Conservation (phyloP, 2,888 invertebrate genomes). For the Polydesmus complanatus region DNA sequence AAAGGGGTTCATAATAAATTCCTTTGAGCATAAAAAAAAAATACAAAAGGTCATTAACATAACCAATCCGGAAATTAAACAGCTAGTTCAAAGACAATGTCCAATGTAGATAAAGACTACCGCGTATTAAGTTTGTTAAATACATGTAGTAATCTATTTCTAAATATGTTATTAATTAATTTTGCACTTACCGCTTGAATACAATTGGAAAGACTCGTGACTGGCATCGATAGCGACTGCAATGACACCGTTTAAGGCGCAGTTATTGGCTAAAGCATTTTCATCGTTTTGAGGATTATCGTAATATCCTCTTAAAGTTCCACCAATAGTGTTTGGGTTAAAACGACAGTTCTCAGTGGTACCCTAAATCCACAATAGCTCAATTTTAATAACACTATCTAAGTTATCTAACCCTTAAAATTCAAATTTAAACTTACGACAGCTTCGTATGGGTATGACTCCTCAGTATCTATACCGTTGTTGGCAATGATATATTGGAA, state of each 20-base stretch:
- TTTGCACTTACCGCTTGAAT: slow-evolving; percentile 34
- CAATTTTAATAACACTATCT: no score
- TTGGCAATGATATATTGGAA: slow-evolving; percentile 71
- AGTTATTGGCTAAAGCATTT: slow-evolving; percentile 54
- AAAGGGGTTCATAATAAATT: slow-evolving; percentile 43
- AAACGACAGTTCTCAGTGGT: slow-evolving; percentile 37
- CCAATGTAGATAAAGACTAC: no score
- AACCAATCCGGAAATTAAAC: no score
- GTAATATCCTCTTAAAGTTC: slow-evolving; percentile 46
- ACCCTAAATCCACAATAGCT: no score
- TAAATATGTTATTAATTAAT: no score
- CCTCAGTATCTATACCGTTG: slow-evolving; percentile 75
- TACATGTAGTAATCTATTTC: no score
- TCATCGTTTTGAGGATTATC: slow-evolving; percentile 54
- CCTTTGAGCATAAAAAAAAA: no score
- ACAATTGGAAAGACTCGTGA: slow-evolving; percentile 70
- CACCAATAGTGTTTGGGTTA: slow-evolving; percentile 48
- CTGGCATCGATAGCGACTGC: slow-evolving; percentile 82
- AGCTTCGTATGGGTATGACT: slow-evolving; percentile 70
- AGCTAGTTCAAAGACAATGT: no score
- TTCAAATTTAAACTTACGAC: no score
- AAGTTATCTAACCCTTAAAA: no score
- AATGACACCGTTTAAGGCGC: slow-evolving; percentile 71
- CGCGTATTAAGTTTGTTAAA: no score
- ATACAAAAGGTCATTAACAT: neutral